Base-by-base conservation (phyloP, 2,113 vertebrate genomes). In the Chiloscyllium plagiosum region DNA sequence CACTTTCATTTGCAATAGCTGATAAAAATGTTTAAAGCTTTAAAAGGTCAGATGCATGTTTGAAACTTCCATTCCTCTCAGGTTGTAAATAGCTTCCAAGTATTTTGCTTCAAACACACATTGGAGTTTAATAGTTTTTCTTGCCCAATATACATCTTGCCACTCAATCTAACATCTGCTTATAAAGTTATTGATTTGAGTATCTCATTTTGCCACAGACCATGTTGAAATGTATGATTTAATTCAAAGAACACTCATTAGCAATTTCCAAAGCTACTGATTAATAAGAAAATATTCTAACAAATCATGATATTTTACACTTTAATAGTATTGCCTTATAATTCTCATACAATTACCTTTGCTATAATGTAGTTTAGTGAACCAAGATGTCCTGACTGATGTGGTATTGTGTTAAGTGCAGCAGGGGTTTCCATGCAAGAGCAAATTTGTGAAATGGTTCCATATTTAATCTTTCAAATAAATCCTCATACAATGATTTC, bases 261-360 rank as follows among this genome's bases (percentile, higher is more conserved):
- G 42, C 47, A 95, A 95, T 68, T 70, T n/a, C 6, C 15, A 95
- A 24, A 95, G 94, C 26, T 33, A 72, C 94, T 72, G 66, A 72
- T 95, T 29, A 76, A 95, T 72, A 95, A 95, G 47, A 42, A 50
- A 95, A 52, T 47, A 50, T 70, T 95, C 42, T 52, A 95, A 72
- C 72, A 95, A 72, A 72, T 52, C 69, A 94, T 24, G 12, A 24
- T 15, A 52, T 33, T 72, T 95, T 52, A 76, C 22, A 95, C 37
- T 50, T 3, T 95, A 19, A 70, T 15, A 10, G 24, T 19, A 52
- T 72, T 26, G 26, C 94, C 94, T 95, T 72, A 70, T 76, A 76
- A 95, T 95, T 95, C 37, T 70, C 47, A 94, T 47, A 70, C 8
- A 94, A 94, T 70, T 94, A 94, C 22, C 68, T 95, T 76, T 95